phyloP scores from a whole-genome alignment of 2,888 invertebrate genomes.

The Drosophila rubida region DNA sequence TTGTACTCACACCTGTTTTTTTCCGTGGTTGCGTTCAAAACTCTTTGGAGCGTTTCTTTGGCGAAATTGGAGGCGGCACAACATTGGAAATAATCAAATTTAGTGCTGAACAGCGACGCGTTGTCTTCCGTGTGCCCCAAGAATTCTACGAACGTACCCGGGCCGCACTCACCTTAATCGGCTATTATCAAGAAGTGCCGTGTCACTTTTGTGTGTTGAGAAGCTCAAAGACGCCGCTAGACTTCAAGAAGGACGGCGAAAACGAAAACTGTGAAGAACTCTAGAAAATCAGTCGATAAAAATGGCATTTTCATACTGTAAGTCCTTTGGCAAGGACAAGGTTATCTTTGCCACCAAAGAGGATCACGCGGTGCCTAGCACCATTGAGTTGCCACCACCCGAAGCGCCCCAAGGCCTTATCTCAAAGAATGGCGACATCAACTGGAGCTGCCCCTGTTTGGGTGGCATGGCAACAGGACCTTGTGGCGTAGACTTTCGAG shows the following conservation, averaged over 20 bases:
- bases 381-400: slow-evolving; percentile 89
- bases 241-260: slow-evolving; percentile 45
- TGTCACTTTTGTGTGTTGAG: slow-evolving; percentile 87
- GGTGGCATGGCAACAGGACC: slow-evolving; percentile 99
- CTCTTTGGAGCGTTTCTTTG: slow-evolving; percentile 86
- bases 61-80: slow-evolving; percentile 86
- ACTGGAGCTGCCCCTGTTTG: slow-evolving; percentile 98
- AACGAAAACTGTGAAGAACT: slow-evolving; percentile 24
- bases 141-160: slow-evolving; percentile 86
- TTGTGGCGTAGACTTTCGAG: slow-evolving; percentile 96
- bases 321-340: slow-evolving; percentile 90
- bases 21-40: slow-evolving; percentile 87
- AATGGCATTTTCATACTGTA: slow-evolving; percentile 82
- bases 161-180: slow-evolving; percentile 87
- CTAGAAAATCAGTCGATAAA: neutral
- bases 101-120: slow-evolving; percentile 84
- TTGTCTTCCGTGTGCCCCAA: slow-evolving; percentile 86
- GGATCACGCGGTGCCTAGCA: slow-evolving; percentile 91
- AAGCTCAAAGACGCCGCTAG: slow-evolving; percentile 82
- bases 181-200: slow-evolving; percentile 84
- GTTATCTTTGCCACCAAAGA: slow-evolving; percentile 93
- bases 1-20: slow-evolving; percentile 85
- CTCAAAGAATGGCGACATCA: slow-evolving; percentile 93
- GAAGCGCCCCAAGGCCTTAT: slow-evolving; percentile 93
- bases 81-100: slow-evolving; percentile 87